These are phyloP conservation scores for Pachycephala philippinensis DNA, from an alignment of 2,113 vertebrate genomes.

Conservation along the genomic window DNA sequence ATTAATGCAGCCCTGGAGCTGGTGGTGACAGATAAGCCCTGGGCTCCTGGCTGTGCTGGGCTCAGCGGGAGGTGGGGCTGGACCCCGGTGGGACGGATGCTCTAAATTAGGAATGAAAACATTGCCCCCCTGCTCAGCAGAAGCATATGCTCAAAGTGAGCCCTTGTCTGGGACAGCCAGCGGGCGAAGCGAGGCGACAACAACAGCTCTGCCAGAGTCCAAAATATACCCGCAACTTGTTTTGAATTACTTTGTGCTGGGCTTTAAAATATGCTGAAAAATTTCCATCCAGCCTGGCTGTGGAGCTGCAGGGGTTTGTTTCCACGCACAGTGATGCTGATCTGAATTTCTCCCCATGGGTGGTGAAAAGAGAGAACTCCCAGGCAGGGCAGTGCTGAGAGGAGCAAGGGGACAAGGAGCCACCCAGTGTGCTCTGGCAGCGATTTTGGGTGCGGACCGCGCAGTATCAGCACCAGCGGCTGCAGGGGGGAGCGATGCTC, in stretches of 20 bases:
- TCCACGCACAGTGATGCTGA: background rate
- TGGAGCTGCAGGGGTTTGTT: background rate
- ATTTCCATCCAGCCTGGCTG: conserved; percentile 46
- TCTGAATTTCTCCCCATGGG: background rate
- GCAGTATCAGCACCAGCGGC: fast-evolving
- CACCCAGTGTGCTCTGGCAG: background rate
- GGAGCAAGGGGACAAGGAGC: background rate
- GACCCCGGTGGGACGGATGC: background rate
- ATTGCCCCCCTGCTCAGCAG: background rate
- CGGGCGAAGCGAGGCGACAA: background rate
- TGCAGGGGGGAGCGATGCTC: fast-evolving
- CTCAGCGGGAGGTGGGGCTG: background rate
- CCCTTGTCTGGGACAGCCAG: conserved; percentile 50
- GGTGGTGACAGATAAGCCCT: background rate
- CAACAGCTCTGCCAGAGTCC: conserved; percentile 8
- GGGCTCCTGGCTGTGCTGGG: background rate
- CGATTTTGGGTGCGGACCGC: fast-evolving
- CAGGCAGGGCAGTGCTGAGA: fast-evolving
- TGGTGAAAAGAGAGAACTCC: background rate
- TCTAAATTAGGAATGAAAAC: conserved; percentile 57
- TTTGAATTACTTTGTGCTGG: conserved; percentile 30
- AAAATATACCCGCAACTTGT: conserved; percentile 53
- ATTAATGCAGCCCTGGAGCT: background rate
- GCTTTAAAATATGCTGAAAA: conserved; percentile 12
- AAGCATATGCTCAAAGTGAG: conserved; percentile 35